Conservation (phyloP, 2,797 vertebrate genomes). For the Erpetoichthys calabaricus region DNA sequence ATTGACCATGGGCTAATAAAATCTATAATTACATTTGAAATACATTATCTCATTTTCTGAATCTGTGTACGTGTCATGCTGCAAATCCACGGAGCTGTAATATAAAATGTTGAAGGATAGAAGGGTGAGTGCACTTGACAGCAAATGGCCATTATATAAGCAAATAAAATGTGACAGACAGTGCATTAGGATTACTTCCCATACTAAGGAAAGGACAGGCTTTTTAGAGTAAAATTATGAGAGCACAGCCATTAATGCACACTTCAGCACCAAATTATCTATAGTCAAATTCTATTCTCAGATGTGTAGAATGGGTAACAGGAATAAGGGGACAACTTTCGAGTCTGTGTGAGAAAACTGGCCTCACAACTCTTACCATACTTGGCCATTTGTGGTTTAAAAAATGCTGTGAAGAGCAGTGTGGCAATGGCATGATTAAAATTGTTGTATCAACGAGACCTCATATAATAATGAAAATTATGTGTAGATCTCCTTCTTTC, state of each 20-base stretch:
- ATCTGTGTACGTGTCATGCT: background rate
- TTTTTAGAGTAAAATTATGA: background rate
- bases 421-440: too few species aligned
- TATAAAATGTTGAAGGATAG: background rate
- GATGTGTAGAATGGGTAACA: too few species aligned
- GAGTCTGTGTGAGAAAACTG: too few species aligned
- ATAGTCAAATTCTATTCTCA: too few species aligned
- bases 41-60: background rate
- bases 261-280: too few species aligned
- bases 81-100: background rate
- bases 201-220: background rate
- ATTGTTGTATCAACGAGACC: too few species aligned
- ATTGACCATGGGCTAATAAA: background rate
- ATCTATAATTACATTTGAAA: slow-evolving; percentile 1
- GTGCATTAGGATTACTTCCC: background rate
- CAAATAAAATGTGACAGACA: background rate
- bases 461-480: too few species aligned
- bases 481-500: too few species aligned
- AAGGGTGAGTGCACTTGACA: background rate
- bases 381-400: too few species aligned
- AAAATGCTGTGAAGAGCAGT: too few species aligned
- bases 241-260: background rate
- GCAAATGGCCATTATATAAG: slow-evolving; percentile 1
- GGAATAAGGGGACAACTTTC: too few species aligned
- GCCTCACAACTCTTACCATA: too few species aligned